These are phyloP conservation scores for Paedocypris micromegethes DNA, from an alignment of 2,797 vertebrate species.

Conservation along the genomic window DNA sequence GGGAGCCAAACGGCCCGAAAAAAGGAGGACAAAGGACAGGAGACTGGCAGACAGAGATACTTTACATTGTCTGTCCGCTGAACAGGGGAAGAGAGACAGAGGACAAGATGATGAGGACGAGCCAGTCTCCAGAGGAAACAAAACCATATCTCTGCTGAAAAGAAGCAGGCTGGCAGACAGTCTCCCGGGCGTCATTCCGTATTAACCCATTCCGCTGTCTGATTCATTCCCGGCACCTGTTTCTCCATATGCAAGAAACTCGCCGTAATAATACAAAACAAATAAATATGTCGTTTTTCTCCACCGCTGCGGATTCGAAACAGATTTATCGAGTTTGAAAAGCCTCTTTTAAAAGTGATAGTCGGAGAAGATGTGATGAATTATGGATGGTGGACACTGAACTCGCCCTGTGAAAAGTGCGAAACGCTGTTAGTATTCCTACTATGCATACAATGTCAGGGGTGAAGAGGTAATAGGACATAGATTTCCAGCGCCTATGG, in stretches of 20 bases:
- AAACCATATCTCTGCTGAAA: constrained; percentile 41
- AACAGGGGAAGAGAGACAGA: constrained; percentile 13
- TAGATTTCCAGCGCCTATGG: constrained; percentile 13
- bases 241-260: constrained; percentile 17
- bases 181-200: constrained; percentile 37
- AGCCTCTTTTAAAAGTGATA: constrained; percentile 12
- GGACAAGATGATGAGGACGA: constrained; percentile 55
- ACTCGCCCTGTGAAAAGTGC: constrained; percentile 39
- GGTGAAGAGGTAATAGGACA: constrained; percentile 30
- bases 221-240: constrained; percentile 35
- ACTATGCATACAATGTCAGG: constrained; percentile 26
- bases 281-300: constrained; percentile 38
- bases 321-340: constrained; percentile 34
- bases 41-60: constrained; percentile 15
- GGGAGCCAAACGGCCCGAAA: neutral
- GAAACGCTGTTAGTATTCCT: constrained; percentile 40
- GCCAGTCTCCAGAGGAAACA: constrained; percentile 31
- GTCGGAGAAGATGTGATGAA: constrained; percentile 33
- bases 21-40: constrained; percentile 20
- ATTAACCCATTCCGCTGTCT: constrained; percentile 33
- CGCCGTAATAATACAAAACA: constrained; percentile 20
- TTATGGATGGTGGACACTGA: constrained; percentile 32
- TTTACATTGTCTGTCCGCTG: constrained; percentile 17
- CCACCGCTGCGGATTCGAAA: constrained; percentile 34
- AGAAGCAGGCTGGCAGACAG: constrained; percentile 33